Conservation (phyloP, 2,113 vertebrate genomes). For the Noturus placidus region DNA sequence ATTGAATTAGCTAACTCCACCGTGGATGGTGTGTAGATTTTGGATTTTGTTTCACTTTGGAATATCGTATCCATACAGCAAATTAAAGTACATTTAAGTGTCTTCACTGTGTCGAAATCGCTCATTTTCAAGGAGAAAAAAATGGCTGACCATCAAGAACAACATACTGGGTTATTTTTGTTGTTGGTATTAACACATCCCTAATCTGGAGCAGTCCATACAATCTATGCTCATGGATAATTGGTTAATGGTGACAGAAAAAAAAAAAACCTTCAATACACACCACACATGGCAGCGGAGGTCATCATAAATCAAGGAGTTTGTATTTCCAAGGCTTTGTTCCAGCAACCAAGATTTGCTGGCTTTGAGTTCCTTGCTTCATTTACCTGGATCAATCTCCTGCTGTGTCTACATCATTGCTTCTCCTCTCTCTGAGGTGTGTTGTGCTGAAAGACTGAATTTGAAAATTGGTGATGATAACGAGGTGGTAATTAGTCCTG, state of each 20-base stretch:
- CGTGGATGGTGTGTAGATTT: neutral
- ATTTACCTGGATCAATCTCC: neutral
- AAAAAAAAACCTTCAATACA: neutral
- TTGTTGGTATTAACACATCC: neutral
- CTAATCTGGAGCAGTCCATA: neutral
- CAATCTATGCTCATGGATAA: neutral
- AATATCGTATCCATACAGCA: neutral
- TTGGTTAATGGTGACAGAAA: neutral
- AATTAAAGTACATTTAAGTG: neutral
- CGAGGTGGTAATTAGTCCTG: neutral
- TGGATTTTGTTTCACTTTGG: neutral
- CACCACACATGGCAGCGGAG: neutral
- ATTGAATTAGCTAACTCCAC: neutral
- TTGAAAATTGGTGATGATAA: conserved; percentile 10
- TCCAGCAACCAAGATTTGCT: neutral
- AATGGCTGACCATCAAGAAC: neutral
- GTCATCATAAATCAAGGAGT: neutral
- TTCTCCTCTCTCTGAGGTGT: neutral
- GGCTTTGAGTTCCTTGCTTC: neutral
- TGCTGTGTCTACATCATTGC: neutral
- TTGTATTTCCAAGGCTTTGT: neutral
- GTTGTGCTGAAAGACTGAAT: neutral
- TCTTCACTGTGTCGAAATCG: neutral
- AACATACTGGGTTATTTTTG: too few species aligned
- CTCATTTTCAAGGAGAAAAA: neutral